phyloP scores from a whole-genome alignment of 2,888 invertebrate genomes.

The Ptychoptera contaminata region DNA sequence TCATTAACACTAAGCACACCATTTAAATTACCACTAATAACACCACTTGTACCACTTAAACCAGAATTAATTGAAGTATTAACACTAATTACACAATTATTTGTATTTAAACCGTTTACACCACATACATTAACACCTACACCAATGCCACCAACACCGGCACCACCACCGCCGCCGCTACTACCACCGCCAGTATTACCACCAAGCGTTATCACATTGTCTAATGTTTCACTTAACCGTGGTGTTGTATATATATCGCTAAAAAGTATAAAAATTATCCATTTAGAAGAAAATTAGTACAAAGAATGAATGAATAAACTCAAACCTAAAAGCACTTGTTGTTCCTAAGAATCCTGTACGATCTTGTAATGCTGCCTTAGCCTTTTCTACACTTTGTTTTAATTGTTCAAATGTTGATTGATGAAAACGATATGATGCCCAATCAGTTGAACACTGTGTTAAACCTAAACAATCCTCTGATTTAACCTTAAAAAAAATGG shows the following conservation, averaged over 20 bases:
- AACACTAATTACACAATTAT: too few relatives aligned
- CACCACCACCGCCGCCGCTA: slow-evolving; percentile 10
- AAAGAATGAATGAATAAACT: neutral
- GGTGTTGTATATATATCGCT: slow-evolving; percentile 32
- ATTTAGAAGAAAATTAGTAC: neutral
- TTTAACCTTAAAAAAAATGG: slow-evolving; percentile 22
- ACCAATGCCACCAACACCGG: too few relatives aligned
- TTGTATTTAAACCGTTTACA: too few relatives aligned
- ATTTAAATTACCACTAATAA: slow-evolving; percentile 7
- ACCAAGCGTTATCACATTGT: slow-evolving; percentile 13
- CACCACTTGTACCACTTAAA: neutral
- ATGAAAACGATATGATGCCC: slow-evolving; percentile 66
- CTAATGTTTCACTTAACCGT: slow-evolving; percentile 25
- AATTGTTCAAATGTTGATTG: slow-evolving; percentile 80
- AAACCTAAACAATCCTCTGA: slow-evolving; percentile 34
- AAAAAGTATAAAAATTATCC: slow-evolving; percentile 1
- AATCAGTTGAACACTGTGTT: slow-evolving; percentile 45
- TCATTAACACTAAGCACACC: slow-evolving; percentile 16
- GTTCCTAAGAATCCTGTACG: slow-evolving; percentile 52
- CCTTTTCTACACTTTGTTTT: slow-evolving; percentile 81
- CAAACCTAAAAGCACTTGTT: slow-evolving; percentile 52
- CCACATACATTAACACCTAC: too few relatives aligned
- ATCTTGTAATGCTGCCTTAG: slow-evolving; percentile 71
- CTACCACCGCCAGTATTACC: slow-evolving; percentile 5
- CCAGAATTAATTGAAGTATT: too few relatives aligned